Base-by-base conservation (phyloP, 2,888 invertebrate species). In the Catonia carolina region DNA sequence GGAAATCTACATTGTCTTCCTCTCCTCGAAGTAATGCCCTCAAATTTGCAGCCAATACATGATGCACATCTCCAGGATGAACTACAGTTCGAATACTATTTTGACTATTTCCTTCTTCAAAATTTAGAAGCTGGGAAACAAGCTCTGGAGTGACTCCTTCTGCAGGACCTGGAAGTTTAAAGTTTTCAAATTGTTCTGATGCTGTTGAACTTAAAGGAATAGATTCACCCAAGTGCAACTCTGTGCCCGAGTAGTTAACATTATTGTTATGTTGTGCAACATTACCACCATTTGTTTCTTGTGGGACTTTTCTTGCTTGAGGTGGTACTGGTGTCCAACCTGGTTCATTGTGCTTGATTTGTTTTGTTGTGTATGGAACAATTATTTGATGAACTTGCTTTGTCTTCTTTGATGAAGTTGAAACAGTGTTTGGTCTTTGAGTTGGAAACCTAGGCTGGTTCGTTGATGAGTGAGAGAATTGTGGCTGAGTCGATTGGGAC, bases 321-420 rank as follows among this genome's bases (percentile, higher is more conserved):
- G 57, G 54, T 7, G 56, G 57, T 47, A 57, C 17, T 18, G 59
- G 55, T 31, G 59, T 55, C 59, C 59, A 59, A 12, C 55, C 53
- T 14, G 41, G 31, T 5, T 53, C 41, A 14, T 58, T 54, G 31
- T 37, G 27, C 8, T 31, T 33, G 7, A 53, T 15, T 12, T 60
- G 60, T 18, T 61, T 56, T 14, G 81, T 83, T 2, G 84, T 85
- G 65, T 89, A 89, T 0, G 90, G 90, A 58, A 90, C 84, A 54
- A 90, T 86, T 53, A 89, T 86, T 73, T 89, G 89, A 49, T 64
- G 63, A 6, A 85, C 79, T 69, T 84, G 77, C 69, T 84, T 83
- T 5, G 80, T 77, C 65, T 77, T 77, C 65, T 78, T 78, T 2
- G 60, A 53, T 2, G 61, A 54, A 27, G 54, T 36, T 18, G 53